Evolutionary conservation across 2,113 vertebrate species (phyloP), one percentile per base, ranked within the genome.

Genomic region (Engystomops pustulosus): DNA sequence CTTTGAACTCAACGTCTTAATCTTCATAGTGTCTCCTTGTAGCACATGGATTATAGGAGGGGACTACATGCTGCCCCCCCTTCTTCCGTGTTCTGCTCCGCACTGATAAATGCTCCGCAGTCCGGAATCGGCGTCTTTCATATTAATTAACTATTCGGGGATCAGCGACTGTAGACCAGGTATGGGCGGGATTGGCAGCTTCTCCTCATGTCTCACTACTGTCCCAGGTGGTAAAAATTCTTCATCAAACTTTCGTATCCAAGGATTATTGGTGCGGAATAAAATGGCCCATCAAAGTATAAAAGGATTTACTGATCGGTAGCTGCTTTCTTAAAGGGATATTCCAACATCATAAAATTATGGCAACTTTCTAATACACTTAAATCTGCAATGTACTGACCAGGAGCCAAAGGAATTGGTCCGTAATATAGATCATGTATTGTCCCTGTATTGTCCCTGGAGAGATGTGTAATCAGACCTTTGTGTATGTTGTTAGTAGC

Each of bases 81-180:
- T 67, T 67, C 62, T 20, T 36, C 5, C 27, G 62, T 36, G 32
- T 36, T 67, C 62, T 67, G 62, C 32, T 20, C 15, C 62, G 2
- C 10, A 20, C 62, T 67, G 62, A 67, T 67, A 67, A 67, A 36
- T 67, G 62, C 32, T 67, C 62, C n/a, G 30, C 60, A 32, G 27
- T 3, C 11, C 27, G 25, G 25, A 30, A 30, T 30, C 58, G 3
- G 60, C 27, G 32, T 6, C 62, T 67, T 25, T 10, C 32, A 1
- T 36, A 67, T 67, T 67, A 67, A 67, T 67, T 67, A 36, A 36
- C 62, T 36, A 17, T 32, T 67, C 62, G 14, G 62, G 62, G 15
- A 36, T 67, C 62, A 36, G 62, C 62, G 25, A 1, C 62, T 10
- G 10, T 18, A 17, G 12, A 36, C 30, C 62, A 67, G 62, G 62